Base-by-base conservation (phyloP, 2,888 invertebrate genomes). In the Standfussiana lucernea region DNA sequence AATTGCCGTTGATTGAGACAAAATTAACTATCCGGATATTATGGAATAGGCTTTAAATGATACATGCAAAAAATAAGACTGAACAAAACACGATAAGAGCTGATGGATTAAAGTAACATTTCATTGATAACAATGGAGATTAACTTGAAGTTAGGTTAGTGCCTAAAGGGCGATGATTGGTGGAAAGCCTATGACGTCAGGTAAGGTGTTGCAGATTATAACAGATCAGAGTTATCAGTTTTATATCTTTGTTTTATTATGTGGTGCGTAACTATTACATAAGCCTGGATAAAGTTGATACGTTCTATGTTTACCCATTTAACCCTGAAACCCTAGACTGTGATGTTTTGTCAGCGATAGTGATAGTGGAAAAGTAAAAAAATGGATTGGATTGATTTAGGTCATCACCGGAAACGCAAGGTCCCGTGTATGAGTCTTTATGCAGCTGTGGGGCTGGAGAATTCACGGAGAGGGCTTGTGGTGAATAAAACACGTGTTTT, bases 181-280 rank as follows among this genome's bases (percentile, higher is more conserved):
- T 61, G n/a, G n/a, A 35, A 66, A 40, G 2, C 5, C 21, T 32
- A 18, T 67, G 77, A 67, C 77, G 65, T 76, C 53, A 59, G 6
- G 0, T 7, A 24, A 37, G 28, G 32, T 32, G n/a, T 61, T 56
- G 5, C 11, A 77, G 32, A 72, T 74, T 59, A 74, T 47, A 18
- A 18, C 10, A 21, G 47, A 67, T 66, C 59, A 24, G 42, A 47
- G n/a, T 61, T 77, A 77, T 77, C 56, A 59, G n/a, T 35, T 7
- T 40, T 35, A 59, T 77, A 56, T 73, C 47, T 62, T 40, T 45
- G 47, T 62, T 53, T n/a, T 77, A n/a, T 77, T 61, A 61, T 32
- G 35, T 21, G 28, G 47, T 65, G 32, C 35, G 3, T 53, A 32
- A 50, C n/a, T n/a, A 68, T 42, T 61, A 40, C 32, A 24, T 18